A percentile compares a stretch with the other conserved stretches of the same genome.
These are phyloP conservation scores for Microhierax caerulescens DNA, from an alignment of 2,797 vertebrate species.

Conservation along the genomic window DNA sequence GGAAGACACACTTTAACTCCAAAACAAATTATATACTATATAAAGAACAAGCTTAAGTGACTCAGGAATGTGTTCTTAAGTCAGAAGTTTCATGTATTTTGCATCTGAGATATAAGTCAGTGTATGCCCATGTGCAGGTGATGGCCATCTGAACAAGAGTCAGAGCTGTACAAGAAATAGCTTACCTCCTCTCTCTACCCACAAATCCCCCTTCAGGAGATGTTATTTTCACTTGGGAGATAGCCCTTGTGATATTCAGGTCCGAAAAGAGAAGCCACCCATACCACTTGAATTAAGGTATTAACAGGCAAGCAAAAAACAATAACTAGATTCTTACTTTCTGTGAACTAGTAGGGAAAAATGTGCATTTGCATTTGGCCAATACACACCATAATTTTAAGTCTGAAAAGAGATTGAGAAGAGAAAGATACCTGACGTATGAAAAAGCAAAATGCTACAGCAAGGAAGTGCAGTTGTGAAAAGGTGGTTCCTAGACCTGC, in stretches of 20 bases:
- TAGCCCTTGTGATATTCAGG: neutral
- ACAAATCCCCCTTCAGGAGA: neutral
- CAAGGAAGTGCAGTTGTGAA: neutral
- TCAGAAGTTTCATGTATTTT: slow-evolving; percentile 63
- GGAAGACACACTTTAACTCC: slow-evolving; percentile 14
- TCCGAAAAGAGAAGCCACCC: neutral
- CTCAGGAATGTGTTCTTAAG: slow-evolving; percentile 53
- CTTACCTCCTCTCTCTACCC: neutral
- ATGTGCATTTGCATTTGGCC: neutral
- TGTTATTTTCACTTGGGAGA: neutral
- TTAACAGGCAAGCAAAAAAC: neutral
- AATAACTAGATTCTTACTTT: neutral
- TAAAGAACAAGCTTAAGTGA: slow-evolving; percentile 47
- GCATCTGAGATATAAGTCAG: slow-evolving; percentile 38
- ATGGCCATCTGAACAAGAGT: slow-evolving; percentile 31
- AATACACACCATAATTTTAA: neutral
- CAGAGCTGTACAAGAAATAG: neutral
- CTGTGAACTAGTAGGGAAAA: neutral
- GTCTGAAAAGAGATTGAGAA: neutral
- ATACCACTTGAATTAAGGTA: neutral
- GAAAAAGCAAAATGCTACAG: neutral
- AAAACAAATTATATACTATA: slow-evolving; percentile 45
- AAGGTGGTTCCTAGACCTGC: slow-evolving; percentile 39
- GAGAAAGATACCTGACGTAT: accelerated
- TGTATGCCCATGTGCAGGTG: slow-evolving; percentile 19